Conservation (phyloP, 2,888 invertebrate genomes). For the Synanthedon andrenaeformis region DNA sequence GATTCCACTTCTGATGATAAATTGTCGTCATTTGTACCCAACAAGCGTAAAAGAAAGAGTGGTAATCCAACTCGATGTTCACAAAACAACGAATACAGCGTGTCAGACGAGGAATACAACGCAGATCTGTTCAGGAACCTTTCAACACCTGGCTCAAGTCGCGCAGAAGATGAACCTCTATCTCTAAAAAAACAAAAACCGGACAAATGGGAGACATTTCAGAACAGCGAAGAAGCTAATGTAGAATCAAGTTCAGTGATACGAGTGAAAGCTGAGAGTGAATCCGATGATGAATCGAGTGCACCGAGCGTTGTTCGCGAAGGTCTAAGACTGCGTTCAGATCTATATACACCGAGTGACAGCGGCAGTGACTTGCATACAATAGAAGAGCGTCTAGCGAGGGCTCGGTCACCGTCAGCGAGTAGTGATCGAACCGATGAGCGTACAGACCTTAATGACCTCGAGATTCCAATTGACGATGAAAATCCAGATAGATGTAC, state of each 20-base stretch:
- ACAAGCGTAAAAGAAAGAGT: conserved; percentile 82
- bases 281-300: conserved; percentile 62
- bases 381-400: conserved; percentile 60
- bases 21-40: conserved; percentile 61
- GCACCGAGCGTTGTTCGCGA: conserved; percentile 62
- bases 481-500: conserved; percentile 89
- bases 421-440: conserved; percentile 57
- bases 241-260: conserved; percentile 52
- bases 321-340: conserved; percentile 54
- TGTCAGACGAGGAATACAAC: conserved; percentile 60
- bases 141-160: conserved; percentile 49
- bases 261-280: conserved; percentile 63
- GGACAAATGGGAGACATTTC: conserved; percentile 57
- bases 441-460: conserved; percentile 58
- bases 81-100: conserved; percentile 58
- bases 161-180: conserved; percentile 52
- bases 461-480: conserved; percentile 87
- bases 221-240: conserved; percentile 50
- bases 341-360: conserved; percentile 63
- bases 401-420: conserved; percentile 63
- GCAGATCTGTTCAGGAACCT: conserved; percentile 57
- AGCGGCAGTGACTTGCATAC: conserved; percentile 64
- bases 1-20: conserved; percentile 61
- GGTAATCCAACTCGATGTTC: conserved; percentile 85
- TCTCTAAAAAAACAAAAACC: conserved; percentile 62